Conservation (phyloP, 92 coral and sea anemone species). For the Epizoanthus scotinus region DNA sequence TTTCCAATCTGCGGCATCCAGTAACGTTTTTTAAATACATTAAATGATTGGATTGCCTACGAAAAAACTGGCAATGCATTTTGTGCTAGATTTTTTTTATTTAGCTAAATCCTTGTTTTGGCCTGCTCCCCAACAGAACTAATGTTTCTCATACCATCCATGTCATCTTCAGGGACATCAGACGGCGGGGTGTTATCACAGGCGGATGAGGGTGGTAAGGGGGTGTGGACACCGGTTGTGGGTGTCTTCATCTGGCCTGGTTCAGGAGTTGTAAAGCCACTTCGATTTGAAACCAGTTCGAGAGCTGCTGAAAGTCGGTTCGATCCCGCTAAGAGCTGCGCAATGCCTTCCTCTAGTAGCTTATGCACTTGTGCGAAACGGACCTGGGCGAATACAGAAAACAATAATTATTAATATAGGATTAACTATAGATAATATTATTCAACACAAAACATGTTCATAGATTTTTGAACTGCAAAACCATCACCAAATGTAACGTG, state of each 20-base stretch:
- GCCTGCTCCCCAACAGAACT: not conserved
- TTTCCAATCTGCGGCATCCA: too few relatives aligned
- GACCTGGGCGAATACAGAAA: not conserved
- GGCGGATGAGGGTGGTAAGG: conserved; percentile 28
- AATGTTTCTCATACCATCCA: not conserved
- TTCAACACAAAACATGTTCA: too few relatives aligned
- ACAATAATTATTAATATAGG: not conserved
- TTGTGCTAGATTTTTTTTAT: too few relatives aligned
- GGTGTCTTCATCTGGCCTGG: conserved; percentile 28
- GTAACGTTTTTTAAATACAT: too few relatives aligned
- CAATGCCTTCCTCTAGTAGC: conserved; percentile 14
- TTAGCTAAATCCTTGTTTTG: too few relatives aligned
- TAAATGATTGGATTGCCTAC: too few relatives aligned
- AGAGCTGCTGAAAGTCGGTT: conserved; percentile 20
- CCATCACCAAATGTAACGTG: too few relatives aligned
- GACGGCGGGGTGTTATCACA: conserved; percentile 38
- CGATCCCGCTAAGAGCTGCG: conserved; percentile 7
- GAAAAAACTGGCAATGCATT: too few relatives aligned
- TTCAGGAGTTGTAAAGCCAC: not conserved
- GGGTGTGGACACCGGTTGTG: not conserved
- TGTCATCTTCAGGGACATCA: not conserved
- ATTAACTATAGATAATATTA: too few relatives aligned
- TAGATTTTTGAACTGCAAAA: too few relatives aligned
- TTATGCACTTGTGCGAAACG: conserved; percentile 31
- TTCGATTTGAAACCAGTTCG: not conserved